A percentile compares a stretch with the other conserved stretches of the same genome.
These are phyloP conservation scores for Paracentrotus lividus DNA, from an alignment of 53 echinoderm and acorn worm genomes.

Conservation along the genomic window DNA sequence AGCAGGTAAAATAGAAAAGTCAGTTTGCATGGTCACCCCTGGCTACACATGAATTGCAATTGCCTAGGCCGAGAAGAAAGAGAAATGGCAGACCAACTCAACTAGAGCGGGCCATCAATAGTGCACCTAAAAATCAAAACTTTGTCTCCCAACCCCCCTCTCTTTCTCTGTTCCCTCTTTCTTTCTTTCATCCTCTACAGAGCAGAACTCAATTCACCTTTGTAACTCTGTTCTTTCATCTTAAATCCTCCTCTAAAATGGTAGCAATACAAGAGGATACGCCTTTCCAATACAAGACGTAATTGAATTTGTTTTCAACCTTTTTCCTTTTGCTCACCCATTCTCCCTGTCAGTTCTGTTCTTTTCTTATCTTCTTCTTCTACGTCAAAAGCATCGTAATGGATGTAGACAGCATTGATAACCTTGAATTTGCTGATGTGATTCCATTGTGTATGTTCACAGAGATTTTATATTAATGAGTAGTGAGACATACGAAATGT, in stretches of 20 bases:
- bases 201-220: background rate
- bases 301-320: constrained; percentile 11
- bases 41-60: constrained; percentile 55
- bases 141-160: constrained; percentile 6
- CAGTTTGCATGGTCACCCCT: constrained; percentile 64
- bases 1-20: constrained; percentile 49
- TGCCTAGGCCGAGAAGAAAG: constrained; percentile 13
- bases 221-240: background rate
- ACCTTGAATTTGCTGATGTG: constrained; percentile 20
- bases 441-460: constrained; percentile 23
- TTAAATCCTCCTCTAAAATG: background rate
- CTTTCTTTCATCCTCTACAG: background rate
- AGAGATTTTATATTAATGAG: constrained; percentile 52
- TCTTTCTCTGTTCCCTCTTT: background rate
- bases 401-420: background rate
- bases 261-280: background rate
- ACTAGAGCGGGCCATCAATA: background rate
- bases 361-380: background rate
- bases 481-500: constrained; percentile 1
- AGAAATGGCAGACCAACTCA: constrained; percentile 12
- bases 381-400: background rate
- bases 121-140: background rate
- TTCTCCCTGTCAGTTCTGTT: constrained; percentile 33
- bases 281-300: background rate
- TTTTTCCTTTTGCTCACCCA: background rate